Base-by-base conservation (phyloP, 2,797 vertebrate species). In the Thalassophryne amazonica region DNA sequence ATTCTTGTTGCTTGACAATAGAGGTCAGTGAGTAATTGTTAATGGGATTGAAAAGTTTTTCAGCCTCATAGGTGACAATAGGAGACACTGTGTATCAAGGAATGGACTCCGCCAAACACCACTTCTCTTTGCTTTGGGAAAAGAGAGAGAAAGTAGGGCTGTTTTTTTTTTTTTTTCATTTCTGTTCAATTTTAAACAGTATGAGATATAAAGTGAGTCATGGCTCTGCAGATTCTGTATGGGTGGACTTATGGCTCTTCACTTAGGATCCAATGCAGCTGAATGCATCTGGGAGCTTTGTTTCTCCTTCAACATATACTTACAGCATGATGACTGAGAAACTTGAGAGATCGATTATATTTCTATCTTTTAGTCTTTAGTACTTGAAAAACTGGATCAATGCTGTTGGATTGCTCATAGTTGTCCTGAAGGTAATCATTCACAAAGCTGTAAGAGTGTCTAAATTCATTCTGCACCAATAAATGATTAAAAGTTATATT, bases 31-130 rank as follows among this genome's bases (percentile, higher is more conserved):
- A 57, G 14, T 29, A 17, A 23, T 38, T 9, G 36, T 41, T 15
- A 6, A 70, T 8, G 18, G 1, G 12, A 5, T 1, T 10, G 5
- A 24, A 1, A 6, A 6, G 10, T 0, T 18, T 18, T 19, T 49
- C 7, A 4, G 53, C 24, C 41, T 58, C 33, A 1, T 6, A n/a
- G 23, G 3, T 20, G 55, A 60, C 81, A 33, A 58, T 60, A 48
- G 83, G 83, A 77, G 85, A 72, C 72, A 85, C 86, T 88, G 78
- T 87, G 64, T 41, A 71, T 60, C 57, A 74, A 73, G 62, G 13
- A 60, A 75, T 80, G 35, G 47, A 21, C 30, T 63, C 34, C 7
- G n/a, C 9, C 14, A 1, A n/a, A 24, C 13, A 8, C 17, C 36
- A 16, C 3, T 2, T 67, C 7, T 45, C 5, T 22, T 1, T 22